phyloP scores from a whole-genome alignment of 2,113 vertebrate species.

The Pelvicachromis taeniatus region DNA sequence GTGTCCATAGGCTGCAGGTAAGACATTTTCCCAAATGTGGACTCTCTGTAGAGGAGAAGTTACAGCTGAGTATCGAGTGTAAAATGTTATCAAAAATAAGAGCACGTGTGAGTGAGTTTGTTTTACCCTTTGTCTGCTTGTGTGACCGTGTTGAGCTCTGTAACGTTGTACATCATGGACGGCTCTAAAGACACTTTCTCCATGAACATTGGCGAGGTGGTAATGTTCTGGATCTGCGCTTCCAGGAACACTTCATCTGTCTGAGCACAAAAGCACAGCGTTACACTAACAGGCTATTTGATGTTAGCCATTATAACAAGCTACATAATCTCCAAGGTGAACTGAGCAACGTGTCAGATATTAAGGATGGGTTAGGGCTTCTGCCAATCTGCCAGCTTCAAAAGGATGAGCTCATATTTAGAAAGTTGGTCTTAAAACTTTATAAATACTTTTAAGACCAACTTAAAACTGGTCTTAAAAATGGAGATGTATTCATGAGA shows the following conservation, averaged over 20 bases:
- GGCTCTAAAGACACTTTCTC: constrained; percentile 98
- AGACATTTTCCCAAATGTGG: constrained; percentile 93
- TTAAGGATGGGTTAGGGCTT: background rate
- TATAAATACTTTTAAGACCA: no score
- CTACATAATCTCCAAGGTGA: background rate
- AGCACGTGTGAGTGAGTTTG: background rate
- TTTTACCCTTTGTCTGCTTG: constrained; percentile 78
- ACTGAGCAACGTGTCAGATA: constrained; percentile 38
- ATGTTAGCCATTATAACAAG: background rate
- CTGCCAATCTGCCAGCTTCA: background rate
- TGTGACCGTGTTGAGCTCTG: constrained; percentile 85
- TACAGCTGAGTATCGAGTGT: background rate
- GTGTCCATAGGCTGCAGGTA: constrained; percentile 98
- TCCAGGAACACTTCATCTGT: constrained; percentile 98
- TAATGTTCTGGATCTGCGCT: constrained; percentile 99
- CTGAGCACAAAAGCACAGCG: constrained; percentile 60
- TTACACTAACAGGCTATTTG: background rate
- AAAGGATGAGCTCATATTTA: constrained; percentile 3
- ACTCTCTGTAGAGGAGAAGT: constrained; percentile 70
- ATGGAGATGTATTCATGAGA: no score
- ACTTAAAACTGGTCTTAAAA: no score
- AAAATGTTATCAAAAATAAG: background rate
- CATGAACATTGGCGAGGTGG: constrained; percentile 98
- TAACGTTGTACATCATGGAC: constrained; percentile 95
- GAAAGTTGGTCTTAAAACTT: background rate